A percentile compares a stretch with the other conserved stretches of the same genome.
Conservation (phyloP, 2,888 invertebrate species). For the Tenthredo scrophulariae region DNA sequence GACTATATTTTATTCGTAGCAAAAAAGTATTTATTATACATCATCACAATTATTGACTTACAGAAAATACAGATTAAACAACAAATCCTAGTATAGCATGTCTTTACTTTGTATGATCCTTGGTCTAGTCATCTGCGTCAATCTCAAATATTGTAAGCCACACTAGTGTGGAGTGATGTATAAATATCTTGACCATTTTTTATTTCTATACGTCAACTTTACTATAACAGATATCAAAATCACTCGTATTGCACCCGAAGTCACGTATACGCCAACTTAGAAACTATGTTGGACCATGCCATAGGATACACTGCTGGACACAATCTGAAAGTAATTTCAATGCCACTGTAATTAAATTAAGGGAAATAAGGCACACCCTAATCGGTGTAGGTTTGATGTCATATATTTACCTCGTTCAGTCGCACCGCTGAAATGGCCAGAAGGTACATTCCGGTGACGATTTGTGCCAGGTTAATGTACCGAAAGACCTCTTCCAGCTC, state of each 20-base stretch:
- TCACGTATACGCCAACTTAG: background rate
- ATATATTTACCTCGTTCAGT: slow-evolving; percentile 1
- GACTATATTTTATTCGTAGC: no score
- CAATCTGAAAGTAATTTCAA: slow-evolving; percentile 13
- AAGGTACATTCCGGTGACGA: background rate
- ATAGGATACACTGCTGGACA: background rate
- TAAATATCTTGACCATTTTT: no score
- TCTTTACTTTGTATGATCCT: no score
- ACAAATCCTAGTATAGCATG: no score
- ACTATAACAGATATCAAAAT: no score
- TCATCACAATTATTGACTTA: no score
- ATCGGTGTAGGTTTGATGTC: background rate
- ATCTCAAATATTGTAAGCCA: background rate
- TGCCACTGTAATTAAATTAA: background rate
- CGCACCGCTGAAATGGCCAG: background rate
- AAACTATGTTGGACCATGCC: background rate
- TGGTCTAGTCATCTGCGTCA: no score
- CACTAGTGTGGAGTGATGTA: background rate
- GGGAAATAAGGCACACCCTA: no score
- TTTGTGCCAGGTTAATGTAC: background rate
- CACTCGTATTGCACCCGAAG: no score
- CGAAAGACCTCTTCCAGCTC: background rate
- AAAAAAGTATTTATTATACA: no score
- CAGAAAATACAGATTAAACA: no score
- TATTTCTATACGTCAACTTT: no score